Percentiles rank a stretch among this genome's conserved stretches.
Evolutionary conservation across 2,888 invertebrate genomes (phyloP).

Genomic region (Molorchus minor): DNA sequence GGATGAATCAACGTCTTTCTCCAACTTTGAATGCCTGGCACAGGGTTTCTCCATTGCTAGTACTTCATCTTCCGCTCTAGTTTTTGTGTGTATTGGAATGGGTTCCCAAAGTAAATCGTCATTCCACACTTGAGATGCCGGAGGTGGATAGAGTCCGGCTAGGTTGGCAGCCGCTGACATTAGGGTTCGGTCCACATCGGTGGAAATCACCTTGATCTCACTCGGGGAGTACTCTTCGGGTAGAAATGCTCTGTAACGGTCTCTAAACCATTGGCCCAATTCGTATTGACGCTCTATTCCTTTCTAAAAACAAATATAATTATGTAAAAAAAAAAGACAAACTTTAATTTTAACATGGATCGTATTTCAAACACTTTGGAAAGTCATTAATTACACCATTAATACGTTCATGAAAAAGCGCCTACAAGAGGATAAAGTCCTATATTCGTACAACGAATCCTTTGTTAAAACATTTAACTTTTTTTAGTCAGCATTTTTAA

Average conservation of each 20-base stretch:
- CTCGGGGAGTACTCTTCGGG: constrained; percentile 65
- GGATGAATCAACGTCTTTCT: constrained; percentile 51
- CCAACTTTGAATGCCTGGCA: constrained; percentile 70
- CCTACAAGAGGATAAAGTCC: too few species aligned
- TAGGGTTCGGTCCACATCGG: constrained; percentile 86
- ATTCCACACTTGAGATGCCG: constrained; percentile 69
- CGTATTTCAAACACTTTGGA: too few species aligned
- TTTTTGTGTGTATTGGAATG: constrained; percentile 75
- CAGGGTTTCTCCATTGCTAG: constrained; percentile 68
- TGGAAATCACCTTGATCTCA: constrained; percentile 72
- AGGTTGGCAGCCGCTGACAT: constrained; percentile 85
- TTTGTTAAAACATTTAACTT: too few species aligned
- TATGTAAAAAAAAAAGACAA: background rate
- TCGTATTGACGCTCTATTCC: constrained; percentile 31
- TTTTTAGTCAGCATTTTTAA: too few species aligned
- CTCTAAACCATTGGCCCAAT: constrained; percentile 56
- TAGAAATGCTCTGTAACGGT: constrained; percentile 73
- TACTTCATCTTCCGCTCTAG: constrained; percentile 59
- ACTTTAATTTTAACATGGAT: too few species aligned
- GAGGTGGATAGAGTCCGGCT: constrained; percentile 78
- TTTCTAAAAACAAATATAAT: constrained; percentile 25
- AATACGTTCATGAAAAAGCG: too few species aligned
- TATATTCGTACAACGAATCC: too few species aligned
- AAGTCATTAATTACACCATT: too few species aligned
- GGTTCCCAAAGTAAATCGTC: constrained; percentile 74